A percentile compares a stretch with the other conserved stretches of the same genome.
phyloP scores from a whole-genome alignment of 2,113 vertebrate species.

The Ptilonorhynchus violaceus region DNA sequence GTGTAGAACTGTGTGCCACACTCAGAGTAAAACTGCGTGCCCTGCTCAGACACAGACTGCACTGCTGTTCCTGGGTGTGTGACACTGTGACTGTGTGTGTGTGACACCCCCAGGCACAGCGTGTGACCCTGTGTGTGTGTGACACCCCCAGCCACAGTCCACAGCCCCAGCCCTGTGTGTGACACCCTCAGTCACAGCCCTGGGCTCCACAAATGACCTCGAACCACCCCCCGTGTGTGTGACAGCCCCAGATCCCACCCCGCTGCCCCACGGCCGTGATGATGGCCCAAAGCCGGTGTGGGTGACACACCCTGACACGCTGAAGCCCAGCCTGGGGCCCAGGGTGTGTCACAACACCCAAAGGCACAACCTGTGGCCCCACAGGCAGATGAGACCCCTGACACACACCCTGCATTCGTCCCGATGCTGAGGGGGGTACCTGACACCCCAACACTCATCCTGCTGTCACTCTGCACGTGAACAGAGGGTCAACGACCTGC shows the following conservation, averaged over 20 bases:
- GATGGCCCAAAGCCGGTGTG: accelerated
- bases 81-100: too few relatives aligned
- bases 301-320: neutral
- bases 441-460: neutral
- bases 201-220: neutral
- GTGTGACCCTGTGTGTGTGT: neutral
- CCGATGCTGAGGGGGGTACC: too few relatives aligned
- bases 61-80: too few relatives aligned
- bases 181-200: neutral
- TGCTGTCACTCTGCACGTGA: neutral
- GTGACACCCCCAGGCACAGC: neutral
- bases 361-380: neutral
- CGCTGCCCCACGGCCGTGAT: neutral
- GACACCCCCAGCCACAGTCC: neutral
- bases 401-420: neutral
- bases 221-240: neutral
- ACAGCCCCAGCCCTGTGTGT: neutral
- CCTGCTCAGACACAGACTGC: too few relatives aligned
- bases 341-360: neutral
- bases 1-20: too few relatives aligned
- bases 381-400: accelerated
- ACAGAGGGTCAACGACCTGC: too few relatives aligned
- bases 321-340: neutral
- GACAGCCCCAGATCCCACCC: neutral
- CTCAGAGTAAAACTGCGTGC: too few relatives aligned